A percentile compares a stretch with the other conserved stretches of the same genome.
Conservation (phyloP, 64 coral and sea anemone genomes). For the Catalaphyllia jardinei region DNA sequence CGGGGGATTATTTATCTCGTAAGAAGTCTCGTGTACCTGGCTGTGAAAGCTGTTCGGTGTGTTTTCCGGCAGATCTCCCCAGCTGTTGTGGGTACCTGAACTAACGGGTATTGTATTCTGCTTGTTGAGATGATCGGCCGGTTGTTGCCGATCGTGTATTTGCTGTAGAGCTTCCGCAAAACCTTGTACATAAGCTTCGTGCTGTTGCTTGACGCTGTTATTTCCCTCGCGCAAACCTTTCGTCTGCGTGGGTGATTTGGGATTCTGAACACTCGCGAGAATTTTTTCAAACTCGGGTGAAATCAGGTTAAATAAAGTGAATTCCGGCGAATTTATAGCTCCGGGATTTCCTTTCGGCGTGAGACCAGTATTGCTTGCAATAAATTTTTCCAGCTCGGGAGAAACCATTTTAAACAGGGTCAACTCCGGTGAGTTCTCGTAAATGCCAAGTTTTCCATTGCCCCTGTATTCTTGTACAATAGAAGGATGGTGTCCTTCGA, state of each 20-base stretch:
- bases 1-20: neutral
- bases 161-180: slow-evolving; percentile 93
- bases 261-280: slow-evolving; percentile 80
- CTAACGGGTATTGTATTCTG: slow-evolving; percentile 31
- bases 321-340: slow-evolving; percentile 76
- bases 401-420: slow-evolving; percentile 88
- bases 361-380: slow-evolving; percentile 80
- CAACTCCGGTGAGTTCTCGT: slow-evolving; percentile 83
- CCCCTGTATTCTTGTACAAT: slow-evolving; percentile 54
- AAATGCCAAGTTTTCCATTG: slow-evolving; percentile 54
- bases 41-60: slow-evolving; percentile 11
- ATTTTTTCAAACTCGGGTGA: slow-evolving; percentile 99
- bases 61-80: slow-evolving; percentile 2
- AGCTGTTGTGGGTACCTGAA: slow-evolving; percentile 14
- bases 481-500: slow-evolving; percentile 41
- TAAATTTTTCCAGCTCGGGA: slow-evolving; percentile 93
- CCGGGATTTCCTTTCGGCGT: slow-evolving; percentile 73
- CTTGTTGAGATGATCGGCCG: slow-evolving; percentile 42
- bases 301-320: slow-evolving; percentile 84
- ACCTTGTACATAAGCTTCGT: slow-evolving; percentile 87
- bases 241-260: slow-evolving; percentile 65
- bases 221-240: slow-evolving; percentile 41
- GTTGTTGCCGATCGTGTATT: slow-evolving; percentile 67
- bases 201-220: slow-evolving; percentile 73
- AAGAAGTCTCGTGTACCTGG: slow-evolving; percentile 7